Conservation (phyloP, 2,797 vertebrate genomes). For the Malurus leucopterus region DNA sequence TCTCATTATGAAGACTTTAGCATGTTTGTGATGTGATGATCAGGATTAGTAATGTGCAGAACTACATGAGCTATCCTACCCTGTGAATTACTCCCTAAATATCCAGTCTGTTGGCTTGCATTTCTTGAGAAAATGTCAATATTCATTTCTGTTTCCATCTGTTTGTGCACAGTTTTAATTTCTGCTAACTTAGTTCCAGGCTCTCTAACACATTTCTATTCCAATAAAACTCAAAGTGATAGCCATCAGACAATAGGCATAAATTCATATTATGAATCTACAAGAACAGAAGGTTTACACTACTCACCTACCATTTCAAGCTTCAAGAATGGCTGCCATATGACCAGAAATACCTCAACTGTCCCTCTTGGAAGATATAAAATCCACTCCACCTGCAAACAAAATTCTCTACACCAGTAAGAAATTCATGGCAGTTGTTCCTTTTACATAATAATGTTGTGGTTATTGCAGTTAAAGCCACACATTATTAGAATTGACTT, state of each 20-base stretch:
- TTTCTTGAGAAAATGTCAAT: neutral
- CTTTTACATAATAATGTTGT: neutral
- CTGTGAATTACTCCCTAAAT: neutral
- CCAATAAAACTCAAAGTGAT: neutral
- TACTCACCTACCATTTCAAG: neutral
- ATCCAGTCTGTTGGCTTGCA: neutral
- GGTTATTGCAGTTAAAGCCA: neutral
- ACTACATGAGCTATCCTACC: neutral
- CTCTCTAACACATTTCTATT: neutral
- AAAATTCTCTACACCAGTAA: neutral
- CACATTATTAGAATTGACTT: slow-evolving; percentile 24
- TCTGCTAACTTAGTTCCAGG: neutral
- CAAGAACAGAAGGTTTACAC: neutral
- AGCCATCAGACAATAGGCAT: neutral
- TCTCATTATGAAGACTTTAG: neutral
- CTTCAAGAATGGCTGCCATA: neutral
- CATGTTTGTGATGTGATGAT: neutral
- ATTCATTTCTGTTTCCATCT: neutral
- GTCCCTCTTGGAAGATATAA: slow-evolving; percentile 12
- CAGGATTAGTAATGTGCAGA: neutral
- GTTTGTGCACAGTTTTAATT: neutral
- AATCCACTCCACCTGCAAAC: neutral
- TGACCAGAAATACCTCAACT: neutral
- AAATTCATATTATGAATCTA: neutral
- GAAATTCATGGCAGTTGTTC: neutral